A percentile compares a stretch with the other conserved stretches of the same genome.
Evolutionary conservation across 2,113 vertebrate genomes (phyloP).

Genomic region (Ochotona curzoniae): DNA sequence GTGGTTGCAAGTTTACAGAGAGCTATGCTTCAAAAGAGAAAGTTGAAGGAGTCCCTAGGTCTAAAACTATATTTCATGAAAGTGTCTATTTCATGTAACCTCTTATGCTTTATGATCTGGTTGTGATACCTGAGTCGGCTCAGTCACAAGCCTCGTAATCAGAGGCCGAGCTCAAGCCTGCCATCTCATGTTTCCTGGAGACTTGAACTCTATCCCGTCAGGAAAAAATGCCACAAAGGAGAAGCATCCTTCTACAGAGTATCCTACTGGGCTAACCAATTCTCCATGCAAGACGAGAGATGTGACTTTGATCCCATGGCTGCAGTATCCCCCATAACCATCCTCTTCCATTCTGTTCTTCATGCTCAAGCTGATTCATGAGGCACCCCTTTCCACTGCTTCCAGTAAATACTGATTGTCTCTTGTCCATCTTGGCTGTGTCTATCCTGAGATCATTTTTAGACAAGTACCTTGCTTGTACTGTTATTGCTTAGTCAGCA

Average conservation of each 20-base stretch:
- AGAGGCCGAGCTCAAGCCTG: not conserved
- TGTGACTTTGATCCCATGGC: not conserved
- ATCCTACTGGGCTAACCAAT: fast-evolving
- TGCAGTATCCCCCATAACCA: fast-evolving
- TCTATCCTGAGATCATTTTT: not conserved
- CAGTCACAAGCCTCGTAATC: not conserved
- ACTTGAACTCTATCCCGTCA: fast-evolving
- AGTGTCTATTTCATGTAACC: not conserved
- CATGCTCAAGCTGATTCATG: fast-evolving
- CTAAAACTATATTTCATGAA: not conserved
- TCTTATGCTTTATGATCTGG: not conserved
- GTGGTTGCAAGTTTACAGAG: not conserved
- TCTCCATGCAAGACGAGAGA: too few species aligned
- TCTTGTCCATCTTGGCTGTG: fast-evolving
- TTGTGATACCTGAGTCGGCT: fast-evolving
- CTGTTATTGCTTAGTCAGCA: not conserved
- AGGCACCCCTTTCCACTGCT: too few species aligned
- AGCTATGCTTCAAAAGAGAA: not conserved
- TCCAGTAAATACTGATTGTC: not conserved
- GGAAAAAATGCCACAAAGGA: not conserved
- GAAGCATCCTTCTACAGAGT: not conserved
- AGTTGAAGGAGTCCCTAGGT: fast-evolving
- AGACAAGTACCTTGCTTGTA: not conserved
- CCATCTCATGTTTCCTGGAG: fast-evolving
- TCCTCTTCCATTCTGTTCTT: not conserved